Evolutionary conservation across 35 echinoderm and acorn worm species (phyloP).

Genomic region (Patiria miniata): DNA sequence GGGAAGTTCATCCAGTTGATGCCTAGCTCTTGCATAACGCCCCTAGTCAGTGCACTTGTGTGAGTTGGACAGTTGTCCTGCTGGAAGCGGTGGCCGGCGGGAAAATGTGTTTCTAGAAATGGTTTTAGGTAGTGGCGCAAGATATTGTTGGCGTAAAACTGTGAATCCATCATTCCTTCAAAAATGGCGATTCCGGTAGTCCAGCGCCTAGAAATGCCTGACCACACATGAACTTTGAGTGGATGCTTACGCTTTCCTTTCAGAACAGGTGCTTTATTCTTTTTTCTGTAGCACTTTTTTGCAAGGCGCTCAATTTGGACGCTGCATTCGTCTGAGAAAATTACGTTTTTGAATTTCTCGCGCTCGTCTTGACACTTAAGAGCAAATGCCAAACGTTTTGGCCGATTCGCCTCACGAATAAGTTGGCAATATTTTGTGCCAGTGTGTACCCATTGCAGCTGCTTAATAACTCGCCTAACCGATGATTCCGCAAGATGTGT

Average conservation of each 20-base stretch:
- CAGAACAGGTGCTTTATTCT: neutral
- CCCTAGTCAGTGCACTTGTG: constrained; percentile 16
- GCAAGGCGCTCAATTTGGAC: constrained; percentile 38
- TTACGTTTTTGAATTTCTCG: constrained; percentile 44
- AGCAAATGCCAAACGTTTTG: neutral
- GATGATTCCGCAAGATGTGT: neutral
- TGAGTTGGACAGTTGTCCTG: constrained; percentile 83
- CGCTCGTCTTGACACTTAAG: neutral
- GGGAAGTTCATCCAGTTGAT: constrained; percentile 64
- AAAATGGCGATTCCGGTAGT: constrained; percentile 65
- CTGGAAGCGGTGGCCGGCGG: constrained; percentile 34
- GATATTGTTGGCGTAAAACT: constrained; percentile 47
- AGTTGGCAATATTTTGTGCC: constrained; percentile 50
- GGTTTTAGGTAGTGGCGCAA: constrained; percentile 40
- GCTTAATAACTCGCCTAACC: constrained; percentile 32
- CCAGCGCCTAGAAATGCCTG: constrained; percentile 60
- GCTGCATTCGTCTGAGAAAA: constrained; percentile 63
- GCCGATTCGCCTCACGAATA: constrained; percentile 31
- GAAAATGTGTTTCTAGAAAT: constrained; percentile 45
- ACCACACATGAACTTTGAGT: constrained; percentile 69
- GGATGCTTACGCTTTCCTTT: constrained; percentile 24
- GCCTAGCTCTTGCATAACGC: neutral
- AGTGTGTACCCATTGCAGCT: constrained; percentile 43
- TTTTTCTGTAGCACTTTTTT: neutral
- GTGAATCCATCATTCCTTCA: constrained; percentile 65